These are phyloP conservation scores for Coregonus clupeaformis DNA, from an alignment of 2,113 vertebrate species.

Conservation along the genomic window DNA sequence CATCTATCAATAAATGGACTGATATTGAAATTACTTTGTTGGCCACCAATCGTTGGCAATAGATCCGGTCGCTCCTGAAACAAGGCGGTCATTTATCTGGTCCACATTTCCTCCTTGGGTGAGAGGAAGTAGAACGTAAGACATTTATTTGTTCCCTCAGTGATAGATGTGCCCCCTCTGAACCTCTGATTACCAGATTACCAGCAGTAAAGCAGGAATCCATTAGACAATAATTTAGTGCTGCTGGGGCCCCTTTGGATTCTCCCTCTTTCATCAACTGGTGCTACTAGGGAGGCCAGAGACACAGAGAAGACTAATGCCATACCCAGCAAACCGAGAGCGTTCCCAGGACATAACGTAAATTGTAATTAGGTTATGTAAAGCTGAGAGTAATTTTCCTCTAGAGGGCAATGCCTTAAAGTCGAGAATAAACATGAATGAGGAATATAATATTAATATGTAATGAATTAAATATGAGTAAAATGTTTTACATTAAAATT, in stretches of 20 bases:
- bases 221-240: slow-evolving; percentile 63
- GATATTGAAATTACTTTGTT: slow-evolving; percentile 71
- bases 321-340: slow-evolving; percentile 37
- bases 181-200: slow-evolving; percentile 68
- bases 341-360: not conserved
- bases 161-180: slow-evolving; percentile 66
- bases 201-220: slow-evolving; percentile 63
- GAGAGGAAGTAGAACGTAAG: slow-evolving; percentile 55
- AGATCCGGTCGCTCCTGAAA: slow-evolving; percentile 65
- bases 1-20: slow-evolving; percentile 73
- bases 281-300: slow-evolving; percentile 33
- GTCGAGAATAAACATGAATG: slow-evolving; percentile 1
- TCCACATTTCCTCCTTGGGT: slow-evolving; percentile 65
- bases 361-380: slow-evolving; percentile 10
- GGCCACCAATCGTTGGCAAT: slow-evolving; percentile 67
- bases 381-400: slow-evolving; percentile 38
- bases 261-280: slow-evolving; percentile 29
- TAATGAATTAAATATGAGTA: slow-evolving; percentile 33
- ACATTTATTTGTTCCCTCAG: slow-evolving; percentile 67
- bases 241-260: slow-evolving; percentile 41
- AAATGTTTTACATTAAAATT: not conserved
- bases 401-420: slow-evolving; percentile 30
- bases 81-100: slow-evolving; percentile 69
- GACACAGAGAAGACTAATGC: slow-evolving; percentile 20
- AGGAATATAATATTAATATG: slow-evolving; percentile 5